Conservation (phyloP, 1,140 invertebrate genomes). For the Whitmania pigra region DNA sequence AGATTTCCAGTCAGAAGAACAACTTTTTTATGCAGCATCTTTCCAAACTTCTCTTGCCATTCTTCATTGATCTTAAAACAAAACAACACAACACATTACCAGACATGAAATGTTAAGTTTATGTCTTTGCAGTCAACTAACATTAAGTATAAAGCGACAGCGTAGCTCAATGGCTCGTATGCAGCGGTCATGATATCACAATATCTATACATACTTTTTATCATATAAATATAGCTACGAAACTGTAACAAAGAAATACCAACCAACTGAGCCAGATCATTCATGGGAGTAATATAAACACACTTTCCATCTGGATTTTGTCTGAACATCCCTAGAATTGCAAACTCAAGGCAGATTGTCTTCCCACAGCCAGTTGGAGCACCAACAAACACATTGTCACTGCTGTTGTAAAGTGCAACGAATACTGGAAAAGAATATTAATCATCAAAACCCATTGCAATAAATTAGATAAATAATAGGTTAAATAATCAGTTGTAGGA, state of each 20-base stretch:
- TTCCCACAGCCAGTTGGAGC: slow-evolving; percentile 95
- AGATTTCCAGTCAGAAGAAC: slow-evolving; percentile 95
- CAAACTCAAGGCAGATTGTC: slow-evolving; percentile 91
- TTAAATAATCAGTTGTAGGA: no score
- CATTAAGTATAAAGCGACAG: not conserved
- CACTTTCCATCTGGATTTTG: slow-evolving; percentile 49
- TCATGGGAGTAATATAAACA: slow-evolving; percentile 85
- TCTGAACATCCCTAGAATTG: slow-evolving; percentile 73
- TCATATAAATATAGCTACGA: not conserved
- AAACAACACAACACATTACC: not conserved
- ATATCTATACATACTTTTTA: no score
- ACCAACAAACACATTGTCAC: slow-evolving; percentile 96
- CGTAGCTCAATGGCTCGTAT: no score
- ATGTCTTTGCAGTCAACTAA: not conserved
- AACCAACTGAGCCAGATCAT: slow-evolving; percentile 72
- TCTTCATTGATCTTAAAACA: slow-evolving; percentile 58
- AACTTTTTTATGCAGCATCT: slow-evolving; percentile 62
- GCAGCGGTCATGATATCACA: no score
- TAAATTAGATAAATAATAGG: not conserved
- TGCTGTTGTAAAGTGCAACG: slow-evolving; percentile 93
- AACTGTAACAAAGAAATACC: not conserved
- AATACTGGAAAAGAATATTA: slow-evolving; percentile 57
- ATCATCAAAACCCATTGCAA: not conserved
- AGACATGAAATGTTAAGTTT: no score
- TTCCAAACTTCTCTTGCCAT: slow-evolving; percentile 77